Conservation (phyloP, 2,888 invertebrate genomes). For the Torymus tubicola region DNA sequence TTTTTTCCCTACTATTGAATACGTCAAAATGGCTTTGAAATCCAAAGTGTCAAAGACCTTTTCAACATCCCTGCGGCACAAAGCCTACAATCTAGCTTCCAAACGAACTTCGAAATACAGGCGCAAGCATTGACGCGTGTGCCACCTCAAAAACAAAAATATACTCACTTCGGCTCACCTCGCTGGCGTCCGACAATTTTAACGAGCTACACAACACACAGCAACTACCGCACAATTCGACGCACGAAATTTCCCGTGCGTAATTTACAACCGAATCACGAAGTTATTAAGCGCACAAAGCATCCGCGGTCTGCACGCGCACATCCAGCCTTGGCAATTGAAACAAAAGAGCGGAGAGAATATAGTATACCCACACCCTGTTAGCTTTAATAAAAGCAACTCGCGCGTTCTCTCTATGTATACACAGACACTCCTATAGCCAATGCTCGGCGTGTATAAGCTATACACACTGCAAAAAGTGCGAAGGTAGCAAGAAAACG, state of each 20-base stretch:
- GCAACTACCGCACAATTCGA: too few species aligned
- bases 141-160: too few species aligned
- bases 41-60: too few species aligned
- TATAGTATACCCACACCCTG: neutral
- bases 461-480: neutral
- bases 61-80: too few species aligned
- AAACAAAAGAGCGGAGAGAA: conserved; percentile 31
- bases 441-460: neutral
- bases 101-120: too few species aligned
- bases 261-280: conserved; percentile 15
- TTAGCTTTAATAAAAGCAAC: conserved; percentile 38
- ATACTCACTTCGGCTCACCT: too few species aligned
- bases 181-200: neutral
- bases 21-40: too few species aligned
- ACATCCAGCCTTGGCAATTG: neutral
- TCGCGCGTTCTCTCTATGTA: neutral
- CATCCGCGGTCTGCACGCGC: too few species aligned
- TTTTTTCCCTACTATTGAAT: too few species aligned
- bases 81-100: too few species aligned
- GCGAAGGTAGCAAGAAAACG: conserved; percentile 12
- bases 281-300: conserved; percentile 2
- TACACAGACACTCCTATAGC: neutral
- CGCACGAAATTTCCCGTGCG: conserved; percentile 10
- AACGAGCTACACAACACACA: neutral
- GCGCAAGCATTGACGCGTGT: too few species aligned